phyloP scores from a whole-genome alignment of 1,140 invertebrate species.

The Adelges cooleyi region DNA sequence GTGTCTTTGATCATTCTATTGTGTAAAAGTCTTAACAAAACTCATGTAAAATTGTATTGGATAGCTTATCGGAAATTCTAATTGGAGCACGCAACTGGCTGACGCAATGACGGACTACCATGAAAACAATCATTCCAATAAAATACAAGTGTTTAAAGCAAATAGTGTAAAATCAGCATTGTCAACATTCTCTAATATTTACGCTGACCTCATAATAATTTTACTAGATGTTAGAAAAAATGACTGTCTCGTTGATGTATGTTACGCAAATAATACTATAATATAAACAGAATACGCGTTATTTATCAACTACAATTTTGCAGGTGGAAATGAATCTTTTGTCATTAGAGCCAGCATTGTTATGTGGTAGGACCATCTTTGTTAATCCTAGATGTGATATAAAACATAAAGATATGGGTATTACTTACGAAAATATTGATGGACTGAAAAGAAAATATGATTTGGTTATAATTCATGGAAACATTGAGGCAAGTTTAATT shows the following conservation, averaged over 20 bases:
- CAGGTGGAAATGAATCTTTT: slow-evolving; percentile 13
- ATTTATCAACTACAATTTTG: too few species aligned
- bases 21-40: not conserved
- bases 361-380: slow-evolving; percentile 13
- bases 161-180: not conserved
- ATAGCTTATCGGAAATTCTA: slow-evolving; percentile 4
- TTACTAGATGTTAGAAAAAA: slow-evolving; percentile 1
- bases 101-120: slow-evolving; percentile 2
- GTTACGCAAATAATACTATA: too few species aligned
- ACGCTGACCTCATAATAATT: slow-evolving; percentile 8
- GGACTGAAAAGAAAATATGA: not conserved
- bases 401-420: slow-evolving; percentile 1
- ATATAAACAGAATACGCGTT: too few species aligned
- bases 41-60: not conserved
- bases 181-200: not conserved
- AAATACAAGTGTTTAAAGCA: not conserved
- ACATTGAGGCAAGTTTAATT: too few species aligned
- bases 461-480: too few species aligned
- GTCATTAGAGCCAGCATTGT: slow-evolving; percentile 4
- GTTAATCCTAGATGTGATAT: slow-evolving; percentile 8
- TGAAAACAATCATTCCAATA: not conserved
- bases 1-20: not conserved
- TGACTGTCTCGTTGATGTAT: slow-evolving; percentile 13
- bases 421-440: slow-evolving; percentile 9
- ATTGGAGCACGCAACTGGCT: not conserved